Conservation (phyloP, 2,797 vertebrate species). For the Agapornis canus region DNA sequence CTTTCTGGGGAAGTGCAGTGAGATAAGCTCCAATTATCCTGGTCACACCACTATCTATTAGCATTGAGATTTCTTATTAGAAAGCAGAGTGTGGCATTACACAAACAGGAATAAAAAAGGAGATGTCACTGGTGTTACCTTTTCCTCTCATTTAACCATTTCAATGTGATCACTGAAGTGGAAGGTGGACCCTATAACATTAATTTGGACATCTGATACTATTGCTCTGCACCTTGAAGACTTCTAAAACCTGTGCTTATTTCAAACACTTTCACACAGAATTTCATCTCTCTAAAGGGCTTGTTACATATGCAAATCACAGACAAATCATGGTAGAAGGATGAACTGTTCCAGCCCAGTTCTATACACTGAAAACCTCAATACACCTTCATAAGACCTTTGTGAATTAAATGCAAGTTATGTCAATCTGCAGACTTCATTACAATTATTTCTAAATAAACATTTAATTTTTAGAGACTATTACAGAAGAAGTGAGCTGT, state of each 20-base stretch:
- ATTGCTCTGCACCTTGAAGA: not conserved
- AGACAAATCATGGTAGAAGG: not conserved
- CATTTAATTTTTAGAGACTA: not conserved
- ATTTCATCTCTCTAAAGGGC: not conserved
- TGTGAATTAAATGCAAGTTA: not conserved
- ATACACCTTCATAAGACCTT: not conserved
- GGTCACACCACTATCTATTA: not conserved
- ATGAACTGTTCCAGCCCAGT: not conserved
- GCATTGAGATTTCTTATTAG: not conserved
- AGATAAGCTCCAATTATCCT: not conserved
- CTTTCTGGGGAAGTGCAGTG: rapidly evolving
- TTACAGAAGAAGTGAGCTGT: not conserved
- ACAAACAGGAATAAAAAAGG: not conserved
- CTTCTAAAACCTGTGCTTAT: not conserved
- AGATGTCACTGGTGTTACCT: not conserved
- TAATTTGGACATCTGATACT: not conserved
- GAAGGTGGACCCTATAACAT: not conserved
- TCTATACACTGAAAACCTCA: not conserved
- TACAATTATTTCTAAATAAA: conserved; percentile 14
- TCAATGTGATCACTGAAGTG: not conserved
- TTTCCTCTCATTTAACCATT: not conserved
- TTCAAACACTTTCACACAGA: not conserved
- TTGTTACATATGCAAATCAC: not conserved
- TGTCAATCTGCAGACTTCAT: not conserved
- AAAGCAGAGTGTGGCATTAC: not conserved